Evolutionary conservation across 2,113 vertebrate species (phyloP).

Genomic region (Bos javanicus): DNA sequence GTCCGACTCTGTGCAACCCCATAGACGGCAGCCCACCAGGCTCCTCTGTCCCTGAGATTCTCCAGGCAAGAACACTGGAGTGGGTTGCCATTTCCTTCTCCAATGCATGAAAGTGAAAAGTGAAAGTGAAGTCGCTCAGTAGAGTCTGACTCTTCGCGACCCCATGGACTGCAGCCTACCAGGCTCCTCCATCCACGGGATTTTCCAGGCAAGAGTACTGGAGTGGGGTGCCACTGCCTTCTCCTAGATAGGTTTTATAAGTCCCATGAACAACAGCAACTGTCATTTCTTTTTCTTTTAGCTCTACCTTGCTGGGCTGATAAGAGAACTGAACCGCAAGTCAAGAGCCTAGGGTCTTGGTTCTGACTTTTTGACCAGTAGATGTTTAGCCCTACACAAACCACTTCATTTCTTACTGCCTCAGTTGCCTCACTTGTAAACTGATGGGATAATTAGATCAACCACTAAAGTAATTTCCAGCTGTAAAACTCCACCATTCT

Average conservation of each 20-base stretch:
- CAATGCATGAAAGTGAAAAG: no score
- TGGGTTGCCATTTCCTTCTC: no score
- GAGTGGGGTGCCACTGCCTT: no score
- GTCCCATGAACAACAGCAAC: not conserved
- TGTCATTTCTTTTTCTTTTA: not conserved
- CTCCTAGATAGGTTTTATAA: not conserved
- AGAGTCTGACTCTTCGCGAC: no score
- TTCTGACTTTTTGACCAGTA: not conserved
- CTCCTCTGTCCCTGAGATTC: no score
- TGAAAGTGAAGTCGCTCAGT: no score
- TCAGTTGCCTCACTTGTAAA: not conserved
- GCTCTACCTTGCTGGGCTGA: not conserved
- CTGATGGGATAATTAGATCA: not conserved
- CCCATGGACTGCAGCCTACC: no score
- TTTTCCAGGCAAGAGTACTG: no score
- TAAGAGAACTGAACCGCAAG: not conserved
- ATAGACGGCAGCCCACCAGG: no score
- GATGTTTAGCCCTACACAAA: not conserved
- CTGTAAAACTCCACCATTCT: conserved; percentile 6
- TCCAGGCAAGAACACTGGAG: no score
- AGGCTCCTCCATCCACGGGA: no score
- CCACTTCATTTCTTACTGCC: not conserved
- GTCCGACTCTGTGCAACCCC: no score
- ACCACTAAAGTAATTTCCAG: not conserved
- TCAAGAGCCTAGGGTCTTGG: not conserved